phyloP scores from a whole-genome alignment of 1,140 invertebrate genomes.

The Metaphire vulgaris region DNA sequence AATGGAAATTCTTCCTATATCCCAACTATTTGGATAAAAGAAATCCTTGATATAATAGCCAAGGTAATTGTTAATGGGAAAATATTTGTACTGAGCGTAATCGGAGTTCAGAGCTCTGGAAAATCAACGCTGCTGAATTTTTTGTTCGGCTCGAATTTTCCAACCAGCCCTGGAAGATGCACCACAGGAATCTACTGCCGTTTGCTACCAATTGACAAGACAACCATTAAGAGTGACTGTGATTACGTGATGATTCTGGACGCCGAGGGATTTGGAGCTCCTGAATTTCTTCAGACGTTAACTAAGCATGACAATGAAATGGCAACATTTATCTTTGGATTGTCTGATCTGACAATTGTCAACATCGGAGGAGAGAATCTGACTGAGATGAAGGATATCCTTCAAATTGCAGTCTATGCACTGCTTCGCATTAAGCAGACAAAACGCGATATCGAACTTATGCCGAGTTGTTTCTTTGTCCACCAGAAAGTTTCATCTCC shows the following conservation, averaged over 20 bases:
- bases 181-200: too few species aligned
- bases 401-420: conserved; percentile 22
- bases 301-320: conserved; percentile 20
- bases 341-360: conserved; percentile 17
- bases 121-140: too few species aligned
- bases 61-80: too few species aligned
- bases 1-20: too few species aligned
- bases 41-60: too few species aligned
- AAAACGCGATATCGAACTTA: neutral
- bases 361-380: conserved; percentile 21
- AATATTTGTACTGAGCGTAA: too few species aligned
- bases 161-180: too few species aligned
- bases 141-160: too few species aligned
- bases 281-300: neutral
- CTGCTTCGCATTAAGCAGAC: conserved; percentile 2
- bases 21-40: too few species aligned
- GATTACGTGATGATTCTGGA: conserved; percentile 20
- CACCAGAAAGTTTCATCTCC: conserved; percentile 10
- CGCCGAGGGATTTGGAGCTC: neutral
- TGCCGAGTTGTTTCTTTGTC: conserved; percentile 10
- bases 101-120: too few species aligned
- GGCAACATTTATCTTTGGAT: conserved; percentile 18
- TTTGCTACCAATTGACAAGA: too few species aligned
- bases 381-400: conserved; percentile 22
- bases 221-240: too few species aligned